Evolutionary conservation across 2,113 vertebrate species (phyloP).

Genomic region (Plecturocebus donacophilus): DNA sequence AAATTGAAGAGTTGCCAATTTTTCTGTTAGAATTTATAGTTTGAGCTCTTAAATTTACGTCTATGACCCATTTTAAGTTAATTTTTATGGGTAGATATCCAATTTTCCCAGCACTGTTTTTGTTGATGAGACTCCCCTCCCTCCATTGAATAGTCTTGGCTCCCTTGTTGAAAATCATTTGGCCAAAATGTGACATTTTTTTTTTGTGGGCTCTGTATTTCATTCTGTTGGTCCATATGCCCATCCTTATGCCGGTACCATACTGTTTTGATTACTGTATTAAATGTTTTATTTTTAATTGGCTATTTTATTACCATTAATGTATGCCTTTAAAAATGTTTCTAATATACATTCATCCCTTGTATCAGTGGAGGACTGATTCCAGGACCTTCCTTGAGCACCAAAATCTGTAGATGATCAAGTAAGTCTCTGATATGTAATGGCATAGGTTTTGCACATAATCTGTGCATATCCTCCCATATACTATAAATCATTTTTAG

Average conservation of each 20-base stretch:
- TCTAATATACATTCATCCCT: neutral
- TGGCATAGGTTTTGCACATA: neutral
- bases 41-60: neutral
- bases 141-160: neutral
- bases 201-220: neutral
- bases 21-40: neutral
- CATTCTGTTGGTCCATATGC: neutral
- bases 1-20: neutral
- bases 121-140: neutral
- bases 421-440: neutral
- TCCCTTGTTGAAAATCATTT: neutral
- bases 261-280: neutral
- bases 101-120: neutral
- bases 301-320: neutral
- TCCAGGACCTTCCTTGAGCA: neutral
- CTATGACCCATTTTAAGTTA: neutral
- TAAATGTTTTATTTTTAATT: conserved; percentile 31
- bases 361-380: neutral
- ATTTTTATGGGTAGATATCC: neutral
- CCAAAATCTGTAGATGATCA: neutral
- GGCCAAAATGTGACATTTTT: neutral
- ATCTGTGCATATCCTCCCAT: neutral
- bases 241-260: neutral
- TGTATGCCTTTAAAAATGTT: neutral
- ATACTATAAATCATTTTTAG: neutral